Base-by-base conservation (phyloP, 1,140 invertebrate species). In the Periplaneta americana region DNA sequence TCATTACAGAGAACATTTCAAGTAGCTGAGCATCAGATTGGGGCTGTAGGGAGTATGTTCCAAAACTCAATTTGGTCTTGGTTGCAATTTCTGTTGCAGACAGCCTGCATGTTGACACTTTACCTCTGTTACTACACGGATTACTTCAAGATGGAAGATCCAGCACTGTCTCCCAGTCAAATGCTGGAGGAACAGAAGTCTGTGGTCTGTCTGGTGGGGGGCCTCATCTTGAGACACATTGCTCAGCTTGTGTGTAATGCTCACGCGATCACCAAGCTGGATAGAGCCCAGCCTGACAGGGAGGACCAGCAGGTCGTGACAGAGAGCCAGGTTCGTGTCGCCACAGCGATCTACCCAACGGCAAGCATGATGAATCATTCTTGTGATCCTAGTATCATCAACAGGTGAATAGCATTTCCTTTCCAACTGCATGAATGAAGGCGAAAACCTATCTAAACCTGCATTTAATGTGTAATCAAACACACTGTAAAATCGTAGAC, bases 291-390 rank as follows among this genome's bases (percentile, higher is more conserved):
- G 76, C 84, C 88, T 34, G 76, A 34, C 66, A 66, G 66, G 18
- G 79, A 83, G 33, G 39, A 84, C 22, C 34, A 33, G 34, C 34
- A 32, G 9, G 83, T 83, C 32, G 86, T 87, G 37, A 85, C 84
- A 80, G 87, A 87, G 82, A 83, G 82, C 78, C 90, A 95, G 85
- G 89, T 91, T n/a, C 90, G 93, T 57, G 88, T 96, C 57, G 95
- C 94, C 17, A 95, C 95, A 34, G 96, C 94, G 1, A 95, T 97
- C 85, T 98, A 96, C 89, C 95, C 95, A 0, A 94, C 95, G n/a
- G 93, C 94, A 15, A 95, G 95, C 85, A 93, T 97, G 89, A 94
- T 97, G 93, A 98, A 98, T 88, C 96, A 98, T 89, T 96, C 95
- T 18, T 98, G 96, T 87, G 92, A 95, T 87, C 93, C 96, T 11